Conservation (phyloP, 1,140 invertebrate species). For the Argopecten irradians region DNA sequence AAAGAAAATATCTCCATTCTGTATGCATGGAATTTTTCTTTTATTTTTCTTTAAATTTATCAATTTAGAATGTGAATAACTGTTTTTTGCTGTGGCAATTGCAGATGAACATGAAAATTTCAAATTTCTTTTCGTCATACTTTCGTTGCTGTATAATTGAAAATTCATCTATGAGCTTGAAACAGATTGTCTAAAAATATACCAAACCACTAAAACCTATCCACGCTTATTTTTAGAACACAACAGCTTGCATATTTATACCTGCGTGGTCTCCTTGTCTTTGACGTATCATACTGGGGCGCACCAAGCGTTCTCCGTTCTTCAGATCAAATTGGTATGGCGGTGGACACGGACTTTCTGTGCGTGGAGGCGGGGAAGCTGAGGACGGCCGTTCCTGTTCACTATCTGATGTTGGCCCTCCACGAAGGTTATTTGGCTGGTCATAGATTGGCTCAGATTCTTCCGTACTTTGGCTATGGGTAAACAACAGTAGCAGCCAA, state of each 20-base stretch:
- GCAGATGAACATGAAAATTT: neutral
- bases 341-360: constrained; percentile 34
- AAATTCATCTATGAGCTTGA: neutral
- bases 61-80: too few species aligned
- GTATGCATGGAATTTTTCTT: neutral
- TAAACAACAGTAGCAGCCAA: constrained; percentile 27
- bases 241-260: constrained; percentile 41
- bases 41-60: too few species aligned
- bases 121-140: neutral
- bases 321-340: constrained; percentile 80
- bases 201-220: neutral
- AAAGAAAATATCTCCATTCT: neutral
- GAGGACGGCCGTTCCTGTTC: constrained; percentile 67
- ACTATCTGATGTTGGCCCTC: constrained; percentile 66
- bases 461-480: constrained; percentile 76
- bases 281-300: constrained; percentile 79
- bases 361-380: constrained; percentile 62
- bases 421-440: constrained; percentile 76
- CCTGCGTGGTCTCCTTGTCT: constrained; percentile 77
- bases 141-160: neutral
- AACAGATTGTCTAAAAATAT: neutral
- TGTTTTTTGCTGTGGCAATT: too few species aligned
- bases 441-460: constrained; percentile 90
- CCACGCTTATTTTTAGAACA: neutral
- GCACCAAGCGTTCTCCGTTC: constrained; percentile 79